Base-by-base conservation (phyloP, 2,888 invertebrate species). In the Euzetes globulus region DNA sequence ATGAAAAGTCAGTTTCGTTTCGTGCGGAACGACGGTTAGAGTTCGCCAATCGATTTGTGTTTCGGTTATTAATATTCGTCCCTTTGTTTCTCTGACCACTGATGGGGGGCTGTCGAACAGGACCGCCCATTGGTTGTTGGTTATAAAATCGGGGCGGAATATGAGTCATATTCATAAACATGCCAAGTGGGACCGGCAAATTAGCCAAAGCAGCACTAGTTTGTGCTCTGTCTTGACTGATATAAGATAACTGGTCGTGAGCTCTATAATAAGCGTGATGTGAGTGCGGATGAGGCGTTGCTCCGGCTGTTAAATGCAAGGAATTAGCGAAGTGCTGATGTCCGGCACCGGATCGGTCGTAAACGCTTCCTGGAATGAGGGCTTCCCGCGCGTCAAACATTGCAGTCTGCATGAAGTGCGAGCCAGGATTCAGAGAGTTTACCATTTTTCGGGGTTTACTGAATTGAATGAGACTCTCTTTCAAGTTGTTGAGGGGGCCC, bases 381-480 rank as follows among this genome's bases (percentile, higher is more conserved):
- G 94, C 94, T 83, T 97, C 96, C 78, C 96, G 87, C 19, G 97
- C 97, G 84, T 96, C 95, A 83, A 94, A 97, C 89, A 95, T 94
- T 37, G 94, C 91, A 33, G 92, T 94, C 74, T 92, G 92, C 97
- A 98, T 97, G 82, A 97, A 98, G 81, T 97, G 94, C 0, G 94
- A 91, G 0, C 95, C 95, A 1, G 97, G 97, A 83, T 97, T 98
- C 75, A 92, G 88, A 0, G 92, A 88, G 83, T 98, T 97, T 25
- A 94, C 89, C 78, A 99, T 86, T 83, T 96, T 96, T 83, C 95
- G 94, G 1, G 97, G 97, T 83, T 97, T 98, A 41, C 95, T 92
- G 83, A 99, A 95, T 82, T 94, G 95, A 76, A 99, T 94, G 81
- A 94, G 88, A 0, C 95, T 94, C 83, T 97, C 95, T 81, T 97